Evolutionary conservation across 2,888 invertebrate species (phyloP).

Genomic region (Melitaea athalia): DNA sequence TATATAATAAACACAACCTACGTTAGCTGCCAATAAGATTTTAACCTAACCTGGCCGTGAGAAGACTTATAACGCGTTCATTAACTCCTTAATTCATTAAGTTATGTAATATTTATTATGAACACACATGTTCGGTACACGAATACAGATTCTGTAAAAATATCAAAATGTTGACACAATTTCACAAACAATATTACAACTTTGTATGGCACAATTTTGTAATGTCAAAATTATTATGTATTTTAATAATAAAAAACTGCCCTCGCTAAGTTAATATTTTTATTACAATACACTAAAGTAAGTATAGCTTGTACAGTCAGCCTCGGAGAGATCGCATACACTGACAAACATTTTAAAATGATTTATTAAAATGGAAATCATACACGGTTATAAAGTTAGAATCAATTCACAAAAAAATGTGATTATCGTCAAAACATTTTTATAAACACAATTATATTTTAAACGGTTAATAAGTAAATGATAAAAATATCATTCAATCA

Average conservation of each 20-base stretch:
- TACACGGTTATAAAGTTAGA: no score
- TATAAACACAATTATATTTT: no score
- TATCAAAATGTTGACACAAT: not conserved
- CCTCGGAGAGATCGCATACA: not conserved
- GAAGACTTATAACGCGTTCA: not conserved
- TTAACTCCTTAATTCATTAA: not conserved
- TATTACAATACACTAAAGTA: not conserved
- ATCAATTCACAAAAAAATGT: not conserved
- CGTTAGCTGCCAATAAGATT: slow-evolving; percentile 13
- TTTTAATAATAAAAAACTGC: no score
- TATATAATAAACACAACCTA: slow-evolving; percentile 17
- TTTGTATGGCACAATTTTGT: slow-evolving; percentile 11
- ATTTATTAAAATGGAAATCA: no score
- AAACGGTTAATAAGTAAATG: no score
- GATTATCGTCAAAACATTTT: not conserved
- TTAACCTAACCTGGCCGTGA: slow-evolving; percentile 12
- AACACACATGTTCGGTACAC: not conserved
- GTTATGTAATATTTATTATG: not conserved
- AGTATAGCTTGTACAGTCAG: not conserved
- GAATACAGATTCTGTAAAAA: not conserved
- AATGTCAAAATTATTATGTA: slow-evolving; percentile 5
- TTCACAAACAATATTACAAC: slow-evolving; percentile 3
- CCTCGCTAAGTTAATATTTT: not conserved
- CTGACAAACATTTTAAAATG: no score
- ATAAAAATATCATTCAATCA: no score